These are phyloP conservation scores for Byasa hedistus DNA, from an alignment of 2,888 invertebrate genomes.

Conservation along the genomic window DNA sequence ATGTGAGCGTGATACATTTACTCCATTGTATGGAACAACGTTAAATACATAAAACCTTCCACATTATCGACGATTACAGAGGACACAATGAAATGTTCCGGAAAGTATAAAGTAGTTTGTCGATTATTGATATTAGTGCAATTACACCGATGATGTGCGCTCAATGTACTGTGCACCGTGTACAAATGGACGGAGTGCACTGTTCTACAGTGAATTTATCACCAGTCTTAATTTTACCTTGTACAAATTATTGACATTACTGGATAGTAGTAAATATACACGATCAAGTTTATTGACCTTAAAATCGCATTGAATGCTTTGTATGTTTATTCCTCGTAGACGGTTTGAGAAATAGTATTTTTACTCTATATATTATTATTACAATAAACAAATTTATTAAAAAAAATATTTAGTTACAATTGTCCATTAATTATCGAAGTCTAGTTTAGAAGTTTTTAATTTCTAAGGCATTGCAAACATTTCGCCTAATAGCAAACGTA, in stretches of 20 bases:
- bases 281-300: too few species aligned
- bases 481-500: too few species aligned
- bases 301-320: neutral
- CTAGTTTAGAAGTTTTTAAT: too few species aligned
- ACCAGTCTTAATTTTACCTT: neutral
- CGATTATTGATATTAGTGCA: neutral
- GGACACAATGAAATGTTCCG: neutral
- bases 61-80: neutral
- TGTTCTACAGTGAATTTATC: neutral
- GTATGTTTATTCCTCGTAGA: slow-evolving; percentile 5
- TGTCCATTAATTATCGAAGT: too few species aligned
- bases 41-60: neutral
- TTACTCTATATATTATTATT: neutral
- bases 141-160: neutral
- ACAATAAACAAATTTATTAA: neutral
- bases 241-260: neutral
- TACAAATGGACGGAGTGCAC: neutral
- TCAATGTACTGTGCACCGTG: neutral
- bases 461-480: too few species aligned
- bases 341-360: slow-evolving; percentile 19
- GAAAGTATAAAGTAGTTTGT: neutral
- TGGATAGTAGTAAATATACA: too few species aligned
- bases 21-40: neutral
- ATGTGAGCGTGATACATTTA: neutral
- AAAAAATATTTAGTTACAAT: too few species aligned